A percentile compares a stretch with the other conserved stretches of the same genome.
These are phyloP conservation scores for Drosophila pegasa DNA, from an alignment of 2,888 invertebrate genomes.

Conservation along the genomic window DNA sequence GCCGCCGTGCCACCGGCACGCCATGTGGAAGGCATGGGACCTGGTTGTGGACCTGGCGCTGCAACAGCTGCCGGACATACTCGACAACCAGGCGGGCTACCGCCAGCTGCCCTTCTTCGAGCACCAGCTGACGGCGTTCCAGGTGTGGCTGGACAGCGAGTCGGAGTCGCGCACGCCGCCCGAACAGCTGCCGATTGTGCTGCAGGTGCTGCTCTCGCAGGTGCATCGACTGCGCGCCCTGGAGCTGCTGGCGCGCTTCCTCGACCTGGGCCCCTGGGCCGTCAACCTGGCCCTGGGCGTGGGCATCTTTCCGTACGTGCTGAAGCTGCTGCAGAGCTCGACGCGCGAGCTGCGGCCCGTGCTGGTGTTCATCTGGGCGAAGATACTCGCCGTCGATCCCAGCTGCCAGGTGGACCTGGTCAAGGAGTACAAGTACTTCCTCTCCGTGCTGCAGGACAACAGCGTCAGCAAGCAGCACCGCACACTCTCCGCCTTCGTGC, in stretches of 20 bases:
- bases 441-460: slow-evolving; percentile 95
- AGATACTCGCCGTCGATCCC: slow-evolving; percentile 98
- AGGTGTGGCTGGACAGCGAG: slow-evolving; percentile 87
- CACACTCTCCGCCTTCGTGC: slow-evolving; percentile 97
- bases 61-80: slow-evolving; percentile 93
- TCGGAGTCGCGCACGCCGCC: slow-evolving; percentile 93
- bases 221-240: slow-evolving; percentile 96
- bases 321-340: slow-evolving; percentile 97
- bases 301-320: slow-evolving; percentile 99
- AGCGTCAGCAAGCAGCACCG: slow-evolving; percentile 93
- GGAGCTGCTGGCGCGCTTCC: slow-evolving; percentile 95
- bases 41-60: slow-evolving; percentile 97
- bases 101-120: slow-evolving; percentile 96
- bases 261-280: slow-evolving; percentile 98
- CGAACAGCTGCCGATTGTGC: slow-evolving; percentile 97
- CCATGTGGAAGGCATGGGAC: slow-evolving; percentile 99
- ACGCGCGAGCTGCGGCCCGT: slow-evolving; percentile 96
- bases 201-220: slow-evolving; percentile 92
- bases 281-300: slow-evolving; percentile 98
- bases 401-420: slow-evolving; percentile 98
- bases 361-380: slow-evolving; percentile 99
- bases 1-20: slow-evolving; percentile 95
- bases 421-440: slow-evolving; percentile 97
- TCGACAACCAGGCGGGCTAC: slow-evolving; percentile 87
- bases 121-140: slow-evolving; percentile 98